Base-by-base conservation (phyloP, 2,888 invertebrate species). In the Tridacna gigas region DNA sequence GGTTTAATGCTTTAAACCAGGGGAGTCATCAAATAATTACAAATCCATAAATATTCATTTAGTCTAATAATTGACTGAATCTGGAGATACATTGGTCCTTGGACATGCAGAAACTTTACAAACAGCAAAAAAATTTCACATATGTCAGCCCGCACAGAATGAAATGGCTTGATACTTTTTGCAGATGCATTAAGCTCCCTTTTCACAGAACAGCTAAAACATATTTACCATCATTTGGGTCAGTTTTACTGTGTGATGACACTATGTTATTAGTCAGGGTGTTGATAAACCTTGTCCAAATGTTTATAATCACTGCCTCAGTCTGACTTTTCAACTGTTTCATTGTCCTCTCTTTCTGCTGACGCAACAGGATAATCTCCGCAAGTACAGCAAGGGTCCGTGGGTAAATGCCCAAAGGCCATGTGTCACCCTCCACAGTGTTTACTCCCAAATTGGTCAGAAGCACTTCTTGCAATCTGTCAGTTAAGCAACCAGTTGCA, bases 231-330 rank as follows among this genome's bases (percentile, higher is more conserved):
- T 94, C 93, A 88, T 91, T 91, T 26, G 89, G 88, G 67, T 92
- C 93, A 26, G 89, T 86, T 75, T 90, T 91, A 78, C 86, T 90
- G 73, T 91, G 91, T 88, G 88, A 84, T 79, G 96, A 97, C 89
- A 97, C 95, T 13, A 98, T 97, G 91, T 97, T 97, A 93, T 98
- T 97, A 9, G 97, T 97, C 80, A 99, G 95, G 0, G 98, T 98
- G 92, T 97, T 97, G 15, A 99, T 96, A 25, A 98, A 96, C 93
- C 98, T 96, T 94, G 97, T 97, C 98, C 99, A 98, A 94, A 99
- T 98, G 75, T 97, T 97, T 63, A 98, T 97, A 89, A 98, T 98
- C 45, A 97, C 97, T 48, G 97, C 97, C 95, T 99, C 98, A 90
- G 98, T 97, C 92, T 98, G 98, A 74, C 97, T 96, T 83, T 97